phyloP scores from a whole-genome alignment of 2,113 vertebrate species.

The Sus scrofa region T2T-Sscrofa CM000814.6:133658501-133659000 shows the following conservation, averaged over 20 bases:
- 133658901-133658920: no score
- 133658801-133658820: background rate
- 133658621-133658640: background rate
- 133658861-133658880: background rate
- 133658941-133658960: background rate
- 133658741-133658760: background rate
- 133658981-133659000: background rate
- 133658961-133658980: background rate
- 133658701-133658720: background rate
- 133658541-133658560: background rate
- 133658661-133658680: background rate
- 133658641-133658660: no score
- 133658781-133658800: background rate
- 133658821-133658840: background rate
- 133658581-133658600: background rate
- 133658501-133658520: background rate
- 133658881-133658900: background rate
- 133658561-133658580: background rate
- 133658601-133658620: rapidly evolving
- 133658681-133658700: no score
- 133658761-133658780: background rate
- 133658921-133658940: no score
- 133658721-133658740: background rate
- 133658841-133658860: no score
- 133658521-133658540: background rate